phyloP scores from a whole-genome alignment of 1,140 invertebrate species.

The Caenorhabditis inopinata region DNA sequence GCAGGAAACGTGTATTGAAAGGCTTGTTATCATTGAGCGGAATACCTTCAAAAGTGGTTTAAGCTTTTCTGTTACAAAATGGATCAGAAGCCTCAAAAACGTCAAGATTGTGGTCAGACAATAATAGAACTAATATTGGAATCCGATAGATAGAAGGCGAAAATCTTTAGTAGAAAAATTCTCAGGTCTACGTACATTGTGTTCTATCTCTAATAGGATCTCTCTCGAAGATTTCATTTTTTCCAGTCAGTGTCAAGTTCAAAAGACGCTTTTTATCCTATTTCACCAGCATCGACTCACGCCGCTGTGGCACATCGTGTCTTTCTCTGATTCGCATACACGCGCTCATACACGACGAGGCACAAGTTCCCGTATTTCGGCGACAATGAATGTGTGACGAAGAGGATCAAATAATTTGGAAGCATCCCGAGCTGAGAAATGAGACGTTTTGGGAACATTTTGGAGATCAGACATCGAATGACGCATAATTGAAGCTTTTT shows the following conservation, averaged over 20 bases:
- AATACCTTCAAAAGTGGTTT: background rate
- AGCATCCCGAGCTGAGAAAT: background rate
- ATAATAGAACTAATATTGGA: background rate
- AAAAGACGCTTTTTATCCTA: slow-evolving; percentile 28
- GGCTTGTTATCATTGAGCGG: background rate
- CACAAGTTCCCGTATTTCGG: background rate
- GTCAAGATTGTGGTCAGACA: background rate
- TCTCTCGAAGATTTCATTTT: slow-evolving; percentile 32
- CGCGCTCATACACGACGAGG: background rate
- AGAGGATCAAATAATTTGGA: slow-evolving; percentile 30
- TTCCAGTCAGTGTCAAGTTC: slow-evolving; percentile 22
- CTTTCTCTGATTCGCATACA: background rate
- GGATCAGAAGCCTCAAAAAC: slow-evolving; percentile 22
- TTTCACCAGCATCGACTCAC: slow-evolving; percentile 1
- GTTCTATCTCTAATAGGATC: slow-evolving; percentile 30
- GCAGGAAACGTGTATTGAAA: too few species aligned
- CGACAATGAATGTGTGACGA: slow-evolving; percentile 14
- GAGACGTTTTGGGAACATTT: slow-evolving; percentile 28
- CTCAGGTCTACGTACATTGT: slow-evolving; percentile 21
- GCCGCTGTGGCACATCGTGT: background rate
- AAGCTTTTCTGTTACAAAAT: background rate
- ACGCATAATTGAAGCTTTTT: slow-evolving; percentile 21
- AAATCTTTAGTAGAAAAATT: background rate
- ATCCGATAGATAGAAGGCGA: slow-evolving; percentile 7
- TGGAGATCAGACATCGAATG: slow-evolving; percentile 32